Evolutionary conservation across 1,140 invertebrate genomes (phyloP), one percentile per base, ranked within the genome.

Genomic region (Aricia agestis): DNA sequence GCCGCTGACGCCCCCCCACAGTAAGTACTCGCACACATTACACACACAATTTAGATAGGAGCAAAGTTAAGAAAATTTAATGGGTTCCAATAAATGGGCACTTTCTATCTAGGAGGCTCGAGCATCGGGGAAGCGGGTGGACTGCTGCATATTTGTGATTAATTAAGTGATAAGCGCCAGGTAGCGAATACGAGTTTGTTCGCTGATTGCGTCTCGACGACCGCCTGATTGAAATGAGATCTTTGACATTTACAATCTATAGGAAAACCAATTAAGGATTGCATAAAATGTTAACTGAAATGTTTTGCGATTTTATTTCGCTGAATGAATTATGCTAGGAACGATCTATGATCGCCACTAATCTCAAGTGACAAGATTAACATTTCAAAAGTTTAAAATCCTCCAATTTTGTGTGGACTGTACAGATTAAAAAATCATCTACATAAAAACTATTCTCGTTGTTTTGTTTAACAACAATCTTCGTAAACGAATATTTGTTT

Each of bases 1-100:
- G 72, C 94, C 95, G 25, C 90, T 97, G 74, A 96, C 95, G 61
- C 95, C 96, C 76, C 95, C 96, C 41, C 95, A 96, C 86, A 95
- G 95, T 95, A 92, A 95, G 94, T 95, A 90, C 86, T 57, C 18
- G 41, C 42, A 61, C 13, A 61, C n/a, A 13, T 32, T n/a, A 10
- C 36, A 31, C 11, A 32, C 2, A 41, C 31, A 45, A 3, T 9
- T 18, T 25, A 63, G 17, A 63, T 63, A 19, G 59, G 18, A 19
- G 19, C 19, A 19, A 19, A 7, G 59, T 63, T 25, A 17, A 63
- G 59, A 63, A 52, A 52, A 63, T 19, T 63, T 11, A 63, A 63
- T 63, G 18, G 59, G 17, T 25, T 63, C 18, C 11, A 25, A 6
- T 63, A 63, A 63, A 63, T 19, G 19, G 59, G 19, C 18, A 19